Base-by-base conservation (phyloP, 2,888 invertebrate species). In the Nebria brevicollis region DNA sequence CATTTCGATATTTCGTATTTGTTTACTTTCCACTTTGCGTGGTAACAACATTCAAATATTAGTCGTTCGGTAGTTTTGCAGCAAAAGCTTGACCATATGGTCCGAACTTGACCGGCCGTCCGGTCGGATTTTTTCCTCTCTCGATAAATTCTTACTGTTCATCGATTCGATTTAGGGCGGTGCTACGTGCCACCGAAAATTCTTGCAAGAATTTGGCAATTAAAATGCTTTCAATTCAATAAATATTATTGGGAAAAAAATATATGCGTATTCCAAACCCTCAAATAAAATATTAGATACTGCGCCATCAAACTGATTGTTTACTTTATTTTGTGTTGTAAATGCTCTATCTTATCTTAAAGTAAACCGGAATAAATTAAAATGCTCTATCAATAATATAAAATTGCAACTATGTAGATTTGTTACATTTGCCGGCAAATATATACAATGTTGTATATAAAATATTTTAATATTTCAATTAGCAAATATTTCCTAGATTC, bases 81-180 rank as follows among this genome's bases (percentile, higher is more conserved):
- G 1, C 54, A 13, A 54, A 54, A 54, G 54, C 54, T 54, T 54
- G 54, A 54, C 54, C 54, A 54, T 54, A 54, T 54, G 54, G 54
- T 54, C 54, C 4, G 54, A 54, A 54, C 54, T 54, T 5, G 54
- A 54, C 54, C 54, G 54, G 54, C 54, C 11, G 54, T 5, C 54
- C 11, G 54, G 13, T 8, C 54, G 54, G 34, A 34, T 54, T 54
- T 54, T 54, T 54, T 54, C 20, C 20, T 54, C 54, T 54, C 13
- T 54, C 54, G 54, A 54, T 54, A 54, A 8, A 54, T 54, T 54
- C 54, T 54, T 54, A 7, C 54, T 54, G 54, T 54, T 54, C 54
- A 54, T 54, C 54, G 54, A 54, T 54, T 54, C 54, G 54, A 54
- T 54, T 54, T 54, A 54, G 54, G 54, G 54, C 54, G 54, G 54